Evolutionary conservation across 2,888 invertebrate species (phyloP).

Genomic region (Drosophila atripex): DNA sequence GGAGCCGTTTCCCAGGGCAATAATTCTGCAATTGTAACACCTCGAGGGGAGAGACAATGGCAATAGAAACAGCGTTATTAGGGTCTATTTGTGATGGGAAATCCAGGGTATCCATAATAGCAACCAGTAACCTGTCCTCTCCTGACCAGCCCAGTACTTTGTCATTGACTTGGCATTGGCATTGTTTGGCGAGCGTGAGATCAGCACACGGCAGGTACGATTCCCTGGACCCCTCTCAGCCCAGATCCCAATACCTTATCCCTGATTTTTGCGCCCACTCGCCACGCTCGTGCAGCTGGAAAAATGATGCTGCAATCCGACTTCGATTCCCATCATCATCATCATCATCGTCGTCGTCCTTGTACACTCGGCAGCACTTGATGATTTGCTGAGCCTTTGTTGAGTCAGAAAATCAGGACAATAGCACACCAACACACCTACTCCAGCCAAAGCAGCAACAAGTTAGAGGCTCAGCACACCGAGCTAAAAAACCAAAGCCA

Average conservation of each 20-base stretch:
- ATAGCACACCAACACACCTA: constrained; percentile 50
- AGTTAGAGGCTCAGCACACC: constrained; percentile 42
- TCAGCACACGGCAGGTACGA: constrained; percentile 77
- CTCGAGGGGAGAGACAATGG: constrained; percentile 47
- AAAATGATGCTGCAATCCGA: constrained; percentile 75
- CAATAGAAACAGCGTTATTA: constrained; percentile 57
- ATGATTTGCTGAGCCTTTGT: constrained; percentile 74
- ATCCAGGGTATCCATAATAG: constrained; percentile 13
- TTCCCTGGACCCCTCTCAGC: background rate
- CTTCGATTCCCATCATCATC: constrained; percentile 59
- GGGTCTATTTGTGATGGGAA: constrained; percentile 59
- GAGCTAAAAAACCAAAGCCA: constrained; percentile 40
- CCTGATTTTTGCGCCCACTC: constrained; percentile 60
- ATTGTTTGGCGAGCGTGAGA: constrained; percentile 75
- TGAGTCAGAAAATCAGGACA: constrained; percentile 55
- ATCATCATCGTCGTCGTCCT: constrained; percentile 25
- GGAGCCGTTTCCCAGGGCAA: constrained; percentile 76
- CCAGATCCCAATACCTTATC: constrained; percentile 3
- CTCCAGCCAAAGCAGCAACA: constrained; percentile 46
- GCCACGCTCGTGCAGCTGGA: constrained; percentile 74
- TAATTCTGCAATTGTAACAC: constrained; percentile 78
- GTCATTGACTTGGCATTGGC: constrained; percentile 49
- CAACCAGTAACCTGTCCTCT: constrained; percentile 50
- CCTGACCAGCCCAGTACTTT: constrained; percentile 40
- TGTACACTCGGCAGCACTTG: constrained; percentile 64